A percentile compares a stretch with the other conserved stretches of the same genome.
phyloP scores from a whole-genome alignment of 2,797 vertebrate species.

The Tachyglossus aculeatus region DNA sequence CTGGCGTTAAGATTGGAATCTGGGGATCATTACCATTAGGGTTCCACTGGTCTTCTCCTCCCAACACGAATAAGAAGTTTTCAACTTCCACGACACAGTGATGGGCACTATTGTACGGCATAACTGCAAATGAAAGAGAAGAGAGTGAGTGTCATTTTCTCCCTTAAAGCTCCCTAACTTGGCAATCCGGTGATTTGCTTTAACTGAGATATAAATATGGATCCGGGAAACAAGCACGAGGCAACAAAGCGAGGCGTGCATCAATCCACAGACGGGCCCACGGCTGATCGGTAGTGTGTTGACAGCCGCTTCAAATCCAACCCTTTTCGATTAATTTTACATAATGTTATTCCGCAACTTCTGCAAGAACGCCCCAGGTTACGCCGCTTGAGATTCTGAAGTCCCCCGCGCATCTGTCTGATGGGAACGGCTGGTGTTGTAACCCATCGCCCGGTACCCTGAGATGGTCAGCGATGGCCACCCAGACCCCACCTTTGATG shows the following conservation, averaged over 20 bases:
- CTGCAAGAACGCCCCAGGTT: constrained; percentile 35
- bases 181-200: constrained; percentile 12
- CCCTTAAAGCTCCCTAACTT: neutral
- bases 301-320: constrained; percentile 31
- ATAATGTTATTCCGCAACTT: constrained; percentile 43
- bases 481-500: too few species aligned
- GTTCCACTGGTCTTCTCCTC: constrained; percentile 99
- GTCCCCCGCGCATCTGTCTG: neutral
- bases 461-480: constrained; percentile 37
- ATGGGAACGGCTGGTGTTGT: neutral
- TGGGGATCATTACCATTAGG: constrained; percentile 85
- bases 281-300: constrained; percentile 12
- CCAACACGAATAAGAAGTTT: constrained; percentile 96
- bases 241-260: neutral
- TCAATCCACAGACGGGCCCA: neutral
- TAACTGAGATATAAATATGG: constrained; percentile 28
- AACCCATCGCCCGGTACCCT: constrained; percentile 16
- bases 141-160: constrained; percentile 37
- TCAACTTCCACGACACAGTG: constrained; percentile 99
- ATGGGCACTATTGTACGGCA: constrained; percentile 99
- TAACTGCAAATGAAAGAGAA: constrained; percentile 82
- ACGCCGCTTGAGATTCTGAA: neutral
- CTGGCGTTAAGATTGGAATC: neutral
- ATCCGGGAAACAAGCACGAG: neutral
- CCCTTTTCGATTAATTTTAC: constrained; percentile 35